Conservation (phyloP, 92 coral and sea anemone genomes). For the Chrysogorgia sp. region DNA sequence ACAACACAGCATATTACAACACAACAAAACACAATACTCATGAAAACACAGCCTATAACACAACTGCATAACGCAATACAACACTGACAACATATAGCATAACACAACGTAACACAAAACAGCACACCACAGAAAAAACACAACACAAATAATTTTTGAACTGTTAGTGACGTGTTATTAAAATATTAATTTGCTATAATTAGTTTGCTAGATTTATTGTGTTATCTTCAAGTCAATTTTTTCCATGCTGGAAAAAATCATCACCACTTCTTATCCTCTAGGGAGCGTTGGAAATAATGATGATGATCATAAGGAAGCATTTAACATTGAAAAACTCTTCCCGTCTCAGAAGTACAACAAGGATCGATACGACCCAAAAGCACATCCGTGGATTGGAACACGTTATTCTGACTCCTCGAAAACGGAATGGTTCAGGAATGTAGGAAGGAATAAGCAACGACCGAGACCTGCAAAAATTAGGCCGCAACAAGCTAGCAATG, state of each 20-base stretch:
- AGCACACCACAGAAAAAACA: no score
- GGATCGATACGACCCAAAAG: not conserved
- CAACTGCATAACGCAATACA: not conserved
- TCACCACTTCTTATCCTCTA: not conserved
- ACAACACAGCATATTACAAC: not conserved
- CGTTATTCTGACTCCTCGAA: slow-evolving; percentile 32
- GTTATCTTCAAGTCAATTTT: no score
- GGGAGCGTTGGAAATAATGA: not conserved
- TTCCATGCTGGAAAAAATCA: no score
- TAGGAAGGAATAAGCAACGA: not conserved
- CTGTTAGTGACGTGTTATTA: no score
- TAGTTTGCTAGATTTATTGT: no score
- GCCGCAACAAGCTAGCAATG: not conserved
- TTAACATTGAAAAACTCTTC: slow-evolving; percentile 26
- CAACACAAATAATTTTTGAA: no score
- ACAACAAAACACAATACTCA: no score
- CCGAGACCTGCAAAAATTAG: not conserved
- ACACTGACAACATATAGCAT: not conserved
- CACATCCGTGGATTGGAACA: slow-evolving; percentile 46
- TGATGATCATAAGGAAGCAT: slow-evolving; percentile 13
- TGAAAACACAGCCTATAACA: not conserved
- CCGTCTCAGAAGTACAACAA: slow-evolving; percentile 22
- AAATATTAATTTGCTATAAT: no score
- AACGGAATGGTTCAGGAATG: slow-evolving; percentile 3
- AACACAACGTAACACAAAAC: not conserved